These are phyloP conservation scores for Beris chalybata DNA, from an alignment of 2,888 invertebrate genomes.

Conservation along the genomic window DNA sequence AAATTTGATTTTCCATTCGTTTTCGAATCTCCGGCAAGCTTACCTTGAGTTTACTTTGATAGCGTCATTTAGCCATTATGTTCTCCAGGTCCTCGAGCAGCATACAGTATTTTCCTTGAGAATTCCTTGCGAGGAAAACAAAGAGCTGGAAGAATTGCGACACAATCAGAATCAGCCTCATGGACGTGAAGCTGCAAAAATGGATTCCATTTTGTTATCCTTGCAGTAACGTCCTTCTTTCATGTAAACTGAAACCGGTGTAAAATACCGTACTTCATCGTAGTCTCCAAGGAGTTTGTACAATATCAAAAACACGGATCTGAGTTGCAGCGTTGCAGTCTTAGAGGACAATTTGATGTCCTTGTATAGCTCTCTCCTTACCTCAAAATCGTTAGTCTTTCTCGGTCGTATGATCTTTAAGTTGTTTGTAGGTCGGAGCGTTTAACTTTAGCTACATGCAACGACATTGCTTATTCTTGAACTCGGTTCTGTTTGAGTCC, in stretches of 20 bases:
- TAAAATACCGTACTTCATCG: too few species aligned
- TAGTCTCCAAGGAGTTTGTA: neutral
- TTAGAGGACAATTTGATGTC: neutral
- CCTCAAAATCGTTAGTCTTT: too few species aligned
- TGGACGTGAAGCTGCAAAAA: conserved; percentile 24
- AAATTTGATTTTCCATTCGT: conserved; percentile 27
- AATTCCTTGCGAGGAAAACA: conserved; percentile 17
- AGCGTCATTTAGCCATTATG: neutral
- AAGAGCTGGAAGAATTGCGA: conserved; percentile 22
- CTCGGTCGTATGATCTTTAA: neutral
- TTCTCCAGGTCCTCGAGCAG: neutral
- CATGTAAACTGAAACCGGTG: too few species aligned
- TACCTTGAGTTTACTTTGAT: conserved; percentile 1
- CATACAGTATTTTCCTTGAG: neutral
- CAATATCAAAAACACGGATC: neutral
- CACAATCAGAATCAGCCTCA: conserved; percentile 1
- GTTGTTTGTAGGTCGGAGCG: conserved; percentile 22
- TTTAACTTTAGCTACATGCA: conserved; percentile 7
- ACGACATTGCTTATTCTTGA: too few species aligned
- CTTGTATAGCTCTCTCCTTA: too few species aligned
- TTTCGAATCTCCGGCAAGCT: neutral
- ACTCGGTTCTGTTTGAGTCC: too few species aligned
- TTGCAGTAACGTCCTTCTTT: too few species aligned
- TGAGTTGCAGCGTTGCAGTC: neutral
- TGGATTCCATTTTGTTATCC: conserved; percentile 23